These are phyloP conservation scores for Bugula neritina DNA, from an alignment of 2,888 invertebrate species.

Conservation along the genomic window DNA sequence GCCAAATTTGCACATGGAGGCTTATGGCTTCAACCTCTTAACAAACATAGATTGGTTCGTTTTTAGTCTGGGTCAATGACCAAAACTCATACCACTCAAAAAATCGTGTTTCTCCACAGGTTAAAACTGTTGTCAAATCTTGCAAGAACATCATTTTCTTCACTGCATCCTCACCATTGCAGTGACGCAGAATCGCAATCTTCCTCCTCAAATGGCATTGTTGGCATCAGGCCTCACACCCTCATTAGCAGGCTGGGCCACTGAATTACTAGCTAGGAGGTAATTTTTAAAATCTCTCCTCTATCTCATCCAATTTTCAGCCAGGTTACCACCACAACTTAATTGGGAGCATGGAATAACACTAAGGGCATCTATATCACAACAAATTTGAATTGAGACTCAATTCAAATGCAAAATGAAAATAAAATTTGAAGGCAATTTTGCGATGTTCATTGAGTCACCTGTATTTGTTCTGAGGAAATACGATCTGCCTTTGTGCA, in stretches of 20 bases:
- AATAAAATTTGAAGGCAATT: no score
- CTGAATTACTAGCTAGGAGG: conserved; percentile 1
- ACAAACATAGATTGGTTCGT: conserved; percentile 1
- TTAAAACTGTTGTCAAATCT: not conserved
- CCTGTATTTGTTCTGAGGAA: no score
- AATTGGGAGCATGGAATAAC: not conserved
- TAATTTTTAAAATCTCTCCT: not conserved
- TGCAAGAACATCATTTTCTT: not conserved
- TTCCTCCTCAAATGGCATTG: not conserved
- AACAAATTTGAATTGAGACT: no score
- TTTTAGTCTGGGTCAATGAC: conserved; percentile 9
- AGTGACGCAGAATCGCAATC: not conserved
- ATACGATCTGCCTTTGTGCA: no score
- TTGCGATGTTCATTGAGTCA: no score
- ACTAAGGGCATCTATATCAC: not conserved
- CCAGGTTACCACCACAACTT: conserved; percentile 3
- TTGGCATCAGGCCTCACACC: not conserved
- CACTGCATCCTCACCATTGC: not conserved
- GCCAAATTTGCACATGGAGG: conserved; percentile 24
- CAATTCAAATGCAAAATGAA: no score
- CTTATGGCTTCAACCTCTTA: not conserved
- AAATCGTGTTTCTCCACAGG: not conserved
- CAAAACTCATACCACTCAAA: not conserved
- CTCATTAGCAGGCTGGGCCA: not conserved
- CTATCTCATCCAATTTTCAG: not conserved